Base-by-base conservation (phyloP, 2,113 vertebrate genomes). In the Xyrauchen texanus region DNA sequence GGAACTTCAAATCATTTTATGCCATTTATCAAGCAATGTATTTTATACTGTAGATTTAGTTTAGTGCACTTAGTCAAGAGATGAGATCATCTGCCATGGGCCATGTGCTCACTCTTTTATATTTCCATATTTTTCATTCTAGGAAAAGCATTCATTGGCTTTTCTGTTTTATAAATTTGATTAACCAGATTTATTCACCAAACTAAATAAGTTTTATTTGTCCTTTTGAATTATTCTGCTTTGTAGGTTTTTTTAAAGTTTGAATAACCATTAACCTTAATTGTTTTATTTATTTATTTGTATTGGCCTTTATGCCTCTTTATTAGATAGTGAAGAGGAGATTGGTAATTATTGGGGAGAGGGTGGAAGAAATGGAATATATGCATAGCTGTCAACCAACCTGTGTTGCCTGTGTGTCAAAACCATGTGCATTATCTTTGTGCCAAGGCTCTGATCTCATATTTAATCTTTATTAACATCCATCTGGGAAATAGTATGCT, bases 31-130 rank as follows among this genome's bases (percentile, higher is more conserved):
- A 76, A 15, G 45, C 42, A 34, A 84, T 87, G 88, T 49, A 47
- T 88, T 88, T 89, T 86, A 90, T 86, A 34, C 21, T 34, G 21
- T 34, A 86, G 87, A 90, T 88, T 87, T 87, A 84, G 85, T 90
- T 92, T 86, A 88, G 70, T 87, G 87, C 81, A 87, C 86, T 85
- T 87, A 88, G 86, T 84, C 81, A 80, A 84, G 83, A 85, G 89
- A 91, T 89, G 85, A 87, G 88, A 90, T 91, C 86, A 88, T 85
- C 77, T 84, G 87, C 87, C 77, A 21, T 6, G 53, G 53, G 21
- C 21, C 21, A 1, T 34, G 21, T 34, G 21, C 21, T 34, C 21
- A 34, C 21, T 34, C 21, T 34, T 13, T 61, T 44, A 0, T 53
- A 84, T 69, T 65, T 64, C 61, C 77, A 34, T 78, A 66, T 63